Base-by-base conservation (phyloP, 2,888 invertebrate genomes). In the Eristalis pertinax region DNA sequence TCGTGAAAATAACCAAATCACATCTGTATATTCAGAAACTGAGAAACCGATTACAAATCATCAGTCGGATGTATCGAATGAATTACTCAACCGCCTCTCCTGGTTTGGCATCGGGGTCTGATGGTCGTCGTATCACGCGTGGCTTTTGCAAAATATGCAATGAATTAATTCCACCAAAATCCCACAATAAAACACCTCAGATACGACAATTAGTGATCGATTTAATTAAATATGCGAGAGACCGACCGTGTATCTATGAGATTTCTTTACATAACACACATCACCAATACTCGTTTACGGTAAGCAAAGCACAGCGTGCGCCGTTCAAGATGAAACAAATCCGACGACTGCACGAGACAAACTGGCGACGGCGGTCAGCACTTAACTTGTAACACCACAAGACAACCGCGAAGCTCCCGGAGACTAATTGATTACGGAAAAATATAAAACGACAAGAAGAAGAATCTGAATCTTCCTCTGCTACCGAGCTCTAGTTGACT, bases 311-410 rank as follows among this genome's bases (percentile, higher is more conserved):
- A 32, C 4, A 32, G 32, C 32, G 32, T 32, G 4, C 26, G 26
- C 29, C 5, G 29, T 29, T 29, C 76, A 67, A 41, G 35, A 72
- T 76, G 76, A 81, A 41, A 77, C 74, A 77, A 83, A 78, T 79
- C 75, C 58, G 78, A 75, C 58, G 74, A 79, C 75, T 35, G 38
- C 75, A 68, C 78, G 86, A 86, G 86, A 86, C 86, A 86, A 56
- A 78, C 78, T 86, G 86, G 86, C 86, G 86, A 19, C 84, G 70
- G 15, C 73, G 76, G 35, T 62, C 64, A 67, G 58, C 67, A 60
- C 60, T 60, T 29, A 29, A 26, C 60, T 24, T 68, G 68, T 38
- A 32, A 43, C 43, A 32, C 32, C 32, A 32, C 56, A 64, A 73
- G 74, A 75, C 80, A 75, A 70, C 81, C 73, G 38, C 22, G 60